Evolutionary conservation across 2,888 invertebrate genomes (phyloP), one percentile per base, ranked within the genome.

Genomic region (Pandemis cinnamomeana): DNA sequence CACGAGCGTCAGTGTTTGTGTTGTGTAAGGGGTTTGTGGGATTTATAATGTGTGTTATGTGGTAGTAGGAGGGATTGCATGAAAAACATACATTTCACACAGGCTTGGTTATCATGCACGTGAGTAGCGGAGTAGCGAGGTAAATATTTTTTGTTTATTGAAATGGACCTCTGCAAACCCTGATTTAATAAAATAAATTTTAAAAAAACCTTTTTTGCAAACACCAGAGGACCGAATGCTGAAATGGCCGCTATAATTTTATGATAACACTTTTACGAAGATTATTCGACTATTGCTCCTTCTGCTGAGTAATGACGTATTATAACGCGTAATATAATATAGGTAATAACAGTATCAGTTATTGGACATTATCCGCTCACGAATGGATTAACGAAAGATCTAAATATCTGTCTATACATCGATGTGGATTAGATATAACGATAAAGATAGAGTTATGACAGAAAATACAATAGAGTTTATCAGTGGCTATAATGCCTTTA

Each of bases 301-400:
- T 2, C 27, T 36, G 27, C 27, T 36, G 63, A 48, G 15, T 69
- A 51, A 69, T 69, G 42, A 42, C 13, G 36, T 69, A 36, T 63
- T 58, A 61, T 72, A 67, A 68, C 20, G n/a, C 5, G 72, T 46
- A 10, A 72, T 68, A 67, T 67, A 60, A 67, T 67, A 60, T 55
- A 20, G 20, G 20, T 20, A 62, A 68, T 72, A 68, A 72, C 48
- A 61, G 61, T 67, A 51, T 61, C 51, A 20, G 27, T 63, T 68
- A 63, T 69, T 41, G 68, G 68, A 72, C 44, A 48, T 63, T 48
- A 68, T 68, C 46, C 20, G 11, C 44, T 55, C 20, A 27, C 7
- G 36, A 36, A 64, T 71, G 63, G 48, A 20, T 44, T 60, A 15
- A 48, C 11, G 55, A 55, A 15, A 55, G 55, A 55, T 44, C 20